phyloP scores from a whole-genome alignment of 2,888 invertebrate genomes.

The Drosophila lutescens region DNA sequence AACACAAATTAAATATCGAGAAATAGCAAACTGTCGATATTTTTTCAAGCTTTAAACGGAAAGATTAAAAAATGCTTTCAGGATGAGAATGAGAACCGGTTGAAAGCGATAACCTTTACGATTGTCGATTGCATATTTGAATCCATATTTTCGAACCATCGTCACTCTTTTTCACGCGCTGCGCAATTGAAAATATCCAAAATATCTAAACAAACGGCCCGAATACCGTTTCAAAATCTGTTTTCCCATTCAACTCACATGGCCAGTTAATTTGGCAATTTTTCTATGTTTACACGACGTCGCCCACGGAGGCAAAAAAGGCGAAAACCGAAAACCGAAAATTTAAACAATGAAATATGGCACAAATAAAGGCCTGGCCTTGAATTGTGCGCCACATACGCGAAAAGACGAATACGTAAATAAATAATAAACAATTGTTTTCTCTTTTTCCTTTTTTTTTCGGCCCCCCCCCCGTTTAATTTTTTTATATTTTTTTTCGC shows the following conservation, averaged over 20 bases:
- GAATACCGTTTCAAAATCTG: conserved; percentile 46
- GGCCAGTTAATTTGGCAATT: conserved; percentile 57
- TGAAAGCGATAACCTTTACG: conserved; percentile 3
- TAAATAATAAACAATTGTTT: conserved; percentile 73
- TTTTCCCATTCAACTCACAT: conserved; percentile 39
- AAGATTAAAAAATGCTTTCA: too few relatives aligned
- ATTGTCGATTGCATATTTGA: too few relatives aligned
- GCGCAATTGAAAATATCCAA: conserved; percentile 23
- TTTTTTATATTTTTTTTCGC: conserved; percentile 4
- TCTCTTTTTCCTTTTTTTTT: conserved; percentile 53
- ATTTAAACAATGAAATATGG: conserved; percentile 54
- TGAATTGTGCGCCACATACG: conserved; percentile 65
- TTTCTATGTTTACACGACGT: conserved; percentile 51
- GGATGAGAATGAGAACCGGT: conserved; percentile 1
- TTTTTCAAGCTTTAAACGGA: too few relatives aligned
- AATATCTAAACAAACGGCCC: conserved; percentile 9
- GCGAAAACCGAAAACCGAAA: conserved; percentile 25
- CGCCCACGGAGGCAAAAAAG: conserved; percentile 24
- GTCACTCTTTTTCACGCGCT: conserved; percentile 7
- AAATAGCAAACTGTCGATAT: too few relatives aligned
- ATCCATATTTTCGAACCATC: too few relatives aligned
- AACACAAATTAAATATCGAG: too few relatives aligned
- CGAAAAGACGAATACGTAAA: conserved; percentile 30
- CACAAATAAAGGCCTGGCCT: conserved; percentile 74
- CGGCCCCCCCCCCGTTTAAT: too few relatives aligned